Base-by-base conservation (phyloP, 2,888 invertebrate genomes). In the Chromoteleia sp. region DNA sequence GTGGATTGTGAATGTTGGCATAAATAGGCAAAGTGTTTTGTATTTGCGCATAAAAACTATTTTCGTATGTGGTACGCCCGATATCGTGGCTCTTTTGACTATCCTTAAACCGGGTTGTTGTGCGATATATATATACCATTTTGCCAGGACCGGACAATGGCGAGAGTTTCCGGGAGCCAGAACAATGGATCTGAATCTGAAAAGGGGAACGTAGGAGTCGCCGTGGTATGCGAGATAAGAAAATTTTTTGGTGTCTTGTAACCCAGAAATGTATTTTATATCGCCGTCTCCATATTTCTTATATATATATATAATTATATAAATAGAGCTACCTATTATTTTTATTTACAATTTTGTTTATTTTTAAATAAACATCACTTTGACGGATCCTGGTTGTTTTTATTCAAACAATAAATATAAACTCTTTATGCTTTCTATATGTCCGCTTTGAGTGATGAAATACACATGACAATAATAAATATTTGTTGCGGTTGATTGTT, bases 161-260 rank as follows among this genome's bases (percentile, higher is more conserved):
- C 80, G 74, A 61, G 79, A 68, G 80, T 70, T 80, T 80, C 80
- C 80, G 80, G 80, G 80, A 80, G 80, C 58, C 74, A 74, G 74
- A 80, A 80, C 80, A 80, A 80, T 80, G 80, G 80, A 68, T 30
- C 39, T 52, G 73, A 74, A 54, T 79, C 79, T 73, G 41, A 43
- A 73, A 63, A 75, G 80, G 74, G 63, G 80, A 75, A 75, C 70
- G 80, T 74, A 74, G 80, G 80, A 80, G 80, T 75, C 33, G 73
- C 48, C 12, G 54, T 36, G 56, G 74, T 45, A 70, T 75, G 68
- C 41, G 63, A 74, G 80, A 80, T 80, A 75, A 80, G 80, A 80
- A 30, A 33, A 50, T 33, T 54, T 74, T 80, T 79, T 50, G 67
- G 68, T 43, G 61, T 45, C 61, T 67, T 36, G 33, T 61, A 59